Conservation (phyloP, 2,888 invertebrate species). For the Psylliodes chrysocephalus region DNA sequence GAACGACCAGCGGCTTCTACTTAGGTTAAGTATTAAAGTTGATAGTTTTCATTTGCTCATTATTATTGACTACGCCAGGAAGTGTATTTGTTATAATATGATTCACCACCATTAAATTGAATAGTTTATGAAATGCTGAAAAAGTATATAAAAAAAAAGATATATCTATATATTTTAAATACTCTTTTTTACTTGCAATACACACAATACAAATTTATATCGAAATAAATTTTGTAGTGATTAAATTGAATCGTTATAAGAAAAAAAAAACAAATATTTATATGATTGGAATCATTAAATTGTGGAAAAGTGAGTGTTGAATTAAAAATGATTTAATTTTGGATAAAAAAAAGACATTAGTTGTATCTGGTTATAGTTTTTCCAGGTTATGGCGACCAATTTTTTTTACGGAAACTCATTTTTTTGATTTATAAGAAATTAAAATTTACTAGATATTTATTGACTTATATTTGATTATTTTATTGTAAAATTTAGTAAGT, state of each 20-base stretch:
- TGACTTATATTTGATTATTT: too few species aligned
- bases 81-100: constrained; percentile 23
- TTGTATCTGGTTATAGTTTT: background rate
- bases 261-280: background rate
- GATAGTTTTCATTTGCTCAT: constrained; percentile 36
- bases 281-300: constrained; percentile 20
- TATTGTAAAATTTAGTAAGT: too few species aligned
- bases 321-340: background rate
- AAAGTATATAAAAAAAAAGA: constrained; percentile 38
- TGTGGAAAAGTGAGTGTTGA: background rate
- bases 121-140: constrained; percentile 20
- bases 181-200: constrained; percentile 60
- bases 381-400: too few species aligned
- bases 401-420: too few species aligned
- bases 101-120: constrained; percentile 27
- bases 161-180: constrained; percentile 58
- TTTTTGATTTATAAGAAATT: too few species aligned
- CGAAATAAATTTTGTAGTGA: constrained; percentile 18
- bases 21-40: constrained; percentile 20
- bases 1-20: background rate
- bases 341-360: background rate
- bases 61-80: constrained; percentile 10
- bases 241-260: too few species aligned
- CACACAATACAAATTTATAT: constrained; percentile 34
- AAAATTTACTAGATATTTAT: too few species aligned